Percentiles rank a stretch among this genome's conserved stretches.
Evolutionary conservation across 2,888 invertebrate species (phyloP).

Genomic region (Anodontia alba): DNA sequence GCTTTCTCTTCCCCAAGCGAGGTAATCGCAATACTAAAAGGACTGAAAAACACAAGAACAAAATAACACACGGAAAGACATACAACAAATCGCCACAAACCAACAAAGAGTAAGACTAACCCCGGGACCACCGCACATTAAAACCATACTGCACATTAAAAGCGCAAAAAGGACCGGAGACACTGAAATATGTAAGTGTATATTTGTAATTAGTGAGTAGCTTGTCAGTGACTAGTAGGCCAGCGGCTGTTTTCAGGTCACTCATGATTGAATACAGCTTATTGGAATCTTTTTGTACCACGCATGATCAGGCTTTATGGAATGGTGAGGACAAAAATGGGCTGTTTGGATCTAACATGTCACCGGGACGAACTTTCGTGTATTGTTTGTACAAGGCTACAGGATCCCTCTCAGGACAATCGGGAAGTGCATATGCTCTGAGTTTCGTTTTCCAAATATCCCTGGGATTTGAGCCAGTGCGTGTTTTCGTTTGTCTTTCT

Average conservation of each 20-base stretch:
- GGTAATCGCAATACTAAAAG: too few relatives aligned
- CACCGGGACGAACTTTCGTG: background rate
- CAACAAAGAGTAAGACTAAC: too few relatives aligned
- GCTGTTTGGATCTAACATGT: background rate
- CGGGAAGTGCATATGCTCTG: constrained; percentile 17
- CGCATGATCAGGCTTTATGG: background rate
- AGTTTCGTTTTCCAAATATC: constrained; percentile 32
- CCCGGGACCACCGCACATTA: too few relatives aligned
- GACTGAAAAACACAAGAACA: too few relatives aligned
- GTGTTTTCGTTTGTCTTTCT: constrained; percentile 44
- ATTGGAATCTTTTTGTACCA: constrained; percentile 29
- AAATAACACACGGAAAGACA: too few relatives aligned
- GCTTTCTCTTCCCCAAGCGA: too few relatives aligned
- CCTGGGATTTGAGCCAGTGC: constrained; percentile 36
- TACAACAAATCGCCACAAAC: too few relatives aligned
- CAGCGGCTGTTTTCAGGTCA: constrained; percentile 40
- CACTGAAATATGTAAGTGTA: too few relatives aligned
- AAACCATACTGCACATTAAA: too few relatives aligned
- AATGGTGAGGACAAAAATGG: constrained; percentile 10
- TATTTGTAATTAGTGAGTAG: too few relatives aligned
- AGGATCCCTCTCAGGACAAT: constrained; percentile 13
- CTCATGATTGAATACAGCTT: constrained; percentile 28
- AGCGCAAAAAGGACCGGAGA: too few relatives aligned
- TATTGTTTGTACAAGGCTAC: constrained; percentile 25
- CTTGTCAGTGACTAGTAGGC: background rate